Percentiles rank a stretch among this genome's conserved stretches.
These are phyloP conservation scores for Decapterus maruadsi DNA, from an alignment of 2,797 vertebrate genomes.

Conservation along the genomic window DNA sequence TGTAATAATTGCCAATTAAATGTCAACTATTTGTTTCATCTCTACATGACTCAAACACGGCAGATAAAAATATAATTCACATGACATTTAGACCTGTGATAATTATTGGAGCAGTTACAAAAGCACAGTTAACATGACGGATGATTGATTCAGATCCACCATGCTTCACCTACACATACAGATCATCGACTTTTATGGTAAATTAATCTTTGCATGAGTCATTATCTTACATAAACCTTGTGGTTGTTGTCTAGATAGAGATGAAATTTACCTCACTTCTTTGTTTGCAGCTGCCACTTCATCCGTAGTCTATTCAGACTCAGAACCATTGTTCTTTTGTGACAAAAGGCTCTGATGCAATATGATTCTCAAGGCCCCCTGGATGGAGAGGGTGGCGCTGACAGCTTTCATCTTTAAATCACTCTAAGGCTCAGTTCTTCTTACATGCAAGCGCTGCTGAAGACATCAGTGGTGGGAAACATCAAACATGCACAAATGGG, in stretches of 20 bases:
- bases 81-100: background rate
- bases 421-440: constrained; percentile 53
- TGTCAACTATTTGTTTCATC: background rate
- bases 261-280: constrained; percentile 26
- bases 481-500: constrained; percentile 65
- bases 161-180: background rate
- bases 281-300: constrained; percentile 55
- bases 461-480: constrained; percentile 60
- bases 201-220: constrained; percentile 22
- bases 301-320: constrained; percentile 45
- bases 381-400: constrained; percentile 47
- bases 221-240: constrained; percentile 21
- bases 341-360: constrained; percentile 71
- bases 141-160: constrained; percentile 8
- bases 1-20: background rate
- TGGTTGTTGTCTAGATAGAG: constrained; percentile 26
- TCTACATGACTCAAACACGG: background rate
- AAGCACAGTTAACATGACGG: background rate
- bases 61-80: background rate
- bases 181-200: constrained; percentile 12
- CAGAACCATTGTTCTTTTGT: constrained; percentile 56
- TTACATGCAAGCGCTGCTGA: constrained; percentile 41
- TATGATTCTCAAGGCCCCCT: constrained; percentile 54
- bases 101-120: constrained; percentile 3
- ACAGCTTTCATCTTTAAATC: constrained; percentile 74